A percentile compares a stretch with the other conserved stretches of the same genome.
Conservation (phyloP, 2,113 vertebrate genomes). For the Mus pahari region DNA sequence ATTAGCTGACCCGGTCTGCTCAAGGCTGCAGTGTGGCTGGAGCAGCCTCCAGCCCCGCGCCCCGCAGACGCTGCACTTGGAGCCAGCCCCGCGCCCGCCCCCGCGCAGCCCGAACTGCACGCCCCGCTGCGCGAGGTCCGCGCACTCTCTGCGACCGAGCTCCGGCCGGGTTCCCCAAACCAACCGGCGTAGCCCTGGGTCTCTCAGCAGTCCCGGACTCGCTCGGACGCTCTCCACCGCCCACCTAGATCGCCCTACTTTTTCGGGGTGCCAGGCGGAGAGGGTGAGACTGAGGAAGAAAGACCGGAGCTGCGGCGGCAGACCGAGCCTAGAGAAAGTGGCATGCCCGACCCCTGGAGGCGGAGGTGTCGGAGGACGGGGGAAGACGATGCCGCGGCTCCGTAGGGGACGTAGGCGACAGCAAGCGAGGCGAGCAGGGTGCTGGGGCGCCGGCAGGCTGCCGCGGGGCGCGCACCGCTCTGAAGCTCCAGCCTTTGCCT, state of each 20-base stretch:
- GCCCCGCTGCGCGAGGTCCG: background rate
- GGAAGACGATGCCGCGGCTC: slow-evolving; percentile 86
- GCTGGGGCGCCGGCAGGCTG: slow-evolving; percentile 66
- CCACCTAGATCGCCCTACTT: background rate
- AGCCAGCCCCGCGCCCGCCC: slow-evolving; percentile 60
- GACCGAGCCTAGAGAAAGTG: slow-evolving; percentile 78
- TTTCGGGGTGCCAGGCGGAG: slow-evolving; percentile 24
- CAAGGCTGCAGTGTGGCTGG: slow-evolving; percentile 85
- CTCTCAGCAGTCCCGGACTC: background rate
- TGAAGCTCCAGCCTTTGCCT: slow-evolving; percentile 62
- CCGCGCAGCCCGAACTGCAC: background rate
- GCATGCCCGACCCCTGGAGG: slow-evolving; percentile 86
- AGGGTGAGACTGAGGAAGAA: slow-evolving; percentile 37
- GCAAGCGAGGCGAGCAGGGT: slow-evolving; percentile 73
- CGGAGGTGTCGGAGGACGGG: slow-evolving; percentile 84
- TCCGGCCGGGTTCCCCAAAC: background rate
- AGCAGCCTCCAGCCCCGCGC: slow-evolving; percentile 79
- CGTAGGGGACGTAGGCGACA: slow-evolving; percentile 82
- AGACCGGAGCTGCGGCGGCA: slow-evolving; percentile 55
- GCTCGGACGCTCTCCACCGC: background rate
- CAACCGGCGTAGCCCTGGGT: slow-evolving; percentile 39
- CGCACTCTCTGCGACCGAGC: background rate
- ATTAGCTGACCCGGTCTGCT: slow-evolving; percentile 85
- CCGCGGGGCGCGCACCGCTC: slow-evolving; percentile 62
- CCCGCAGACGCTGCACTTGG: slow-evolving; percentile 81